A percentile compares a stretch with the other conserved stretches of the same genome.
phyloP scores from a whole-genome alignment of 2,888 invertebrate genomes.

The Coelopa pilipes region DNA sequence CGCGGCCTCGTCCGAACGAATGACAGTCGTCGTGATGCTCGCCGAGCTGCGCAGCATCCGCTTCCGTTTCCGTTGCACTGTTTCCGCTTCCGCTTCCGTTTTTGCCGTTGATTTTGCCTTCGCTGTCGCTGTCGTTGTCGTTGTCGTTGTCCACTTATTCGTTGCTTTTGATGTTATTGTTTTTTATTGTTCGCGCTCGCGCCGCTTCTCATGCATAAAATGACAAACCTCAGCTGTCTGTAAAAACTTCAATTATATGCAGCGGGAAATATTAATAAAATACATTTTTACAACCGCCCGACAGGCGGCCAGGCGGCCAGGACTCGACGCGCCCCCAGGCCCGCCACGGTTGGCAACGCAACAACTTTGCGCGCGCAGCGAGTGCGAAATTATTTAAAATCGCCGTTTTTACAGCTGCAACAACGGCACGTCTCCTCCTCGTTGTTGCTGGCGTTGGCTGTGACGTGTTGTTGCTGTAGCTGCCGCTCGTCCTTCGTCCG shows the following conservation, averaged over 20 bases:
- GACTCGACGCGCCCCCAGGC: not conserved
- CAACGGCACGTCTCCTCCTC: too few relatives aligned
- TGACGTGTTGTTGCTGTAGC: not conserved
- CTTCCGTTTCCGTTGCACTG: slow-evolving; percentile 17
- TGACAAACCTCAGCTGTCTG: slow-evolving; percentile 34
- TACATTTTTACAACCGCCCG: slow-evolving; percentile 15
- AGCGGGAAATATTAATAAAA: slow-evolving; percentile 27
- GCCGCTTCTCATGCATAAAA: slow-evolving; percentile 19
- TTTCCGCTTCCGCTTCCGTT: slow-evolving; percentile 17
- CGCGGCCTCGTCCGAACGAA: not conserved
- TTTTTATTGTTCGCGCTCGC: not conserved
- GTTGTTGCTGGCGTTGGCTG: too few relatives aligned
- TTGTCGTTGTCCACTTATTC: too few relatives aligned
- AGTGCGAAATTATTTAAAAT: not conserved
- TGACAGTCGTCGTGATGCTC: not conserved
- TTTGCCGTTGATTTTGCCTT: not conserved
- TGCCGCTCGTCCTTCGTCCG: not conserved
- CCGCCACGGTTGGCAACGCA: not conserved
- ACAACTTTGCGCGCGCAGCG: slow-evolving; percentile 8
- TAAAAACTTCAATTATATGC: slow-evolving; percentile 30
- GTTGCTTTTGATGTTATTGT: too few relatives aligned
- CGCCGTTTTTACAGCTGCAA: not conserved
- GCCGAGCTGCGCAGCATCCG: not conserved
- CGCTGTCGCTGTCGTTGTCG: too few relatives aligned
- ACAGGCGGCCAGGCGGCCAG: not conserved